Percentiles rank a stretch among this genome's conserved stretches.
phyloP scores from a whole-genome alignment of 2,888 invertebrate genomes.

The Teleiodes luculella region DNA sequence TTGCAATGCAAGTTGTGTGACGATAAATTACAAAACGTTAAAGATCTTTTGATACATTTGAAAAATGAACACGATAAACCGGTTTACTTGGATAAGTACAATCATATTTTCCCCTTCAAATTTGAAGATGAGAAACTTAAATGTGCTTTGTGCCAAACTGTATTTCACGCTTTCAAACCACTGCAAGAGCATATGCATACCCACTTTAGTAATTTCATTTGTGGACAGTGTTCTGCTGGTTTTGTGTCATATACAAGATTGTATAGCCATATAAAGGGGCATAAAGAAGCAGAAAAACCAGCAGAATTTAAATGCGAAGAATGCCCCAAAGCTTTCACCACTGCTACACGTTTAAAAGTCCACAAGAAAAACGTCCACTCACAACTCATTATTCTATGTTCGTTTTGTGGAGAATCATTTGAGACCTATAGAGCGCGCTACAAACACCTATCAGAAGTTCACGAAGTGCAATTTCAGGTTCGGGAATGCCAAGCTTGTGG shows the following conservation, averaged over 20 bases:
- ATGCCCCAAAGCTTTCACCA: conserved; percentile 51
- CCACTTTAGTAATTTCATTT: conserved; percentile 43
- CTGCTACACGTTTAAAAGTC: conserved; percentile 21
- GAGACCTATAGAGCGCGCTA: conserved; percentile 25
- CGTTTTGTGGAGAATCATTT: conserved; percentile 29
- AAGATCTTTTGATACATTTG: conserved; percentile 21
- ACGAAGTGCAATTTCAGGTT: conserved; percentile 22
- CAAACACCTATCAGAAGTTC: conserved; percentile 26
- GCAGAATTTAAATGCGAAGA: conserved; percentile 32
- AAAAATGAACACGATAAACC: conserved; percentile 25
- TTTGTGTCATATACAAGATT: conserved; percentile 6
- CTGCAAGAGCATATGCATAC: conserved; percentile 42
- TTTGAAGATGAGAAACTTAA: conserved; percentile 32
- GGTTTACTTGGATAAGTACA: conserved; percentile 32
- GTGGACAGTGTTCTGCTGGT: conserved; percentile 47
- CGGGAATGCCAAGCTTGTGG: conserved; percentile 43
- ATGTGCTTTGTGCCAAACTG: conserved; percentile 30
- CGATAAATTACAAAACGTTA: conserved; percentile 9
- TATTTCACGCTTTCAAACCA: conserved; percentile 27
- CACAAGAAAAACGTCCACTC: conserved; percentile 9
- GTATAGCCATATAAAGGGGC: conserved; percentile 20
- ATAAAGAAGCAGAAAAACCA: conserved; percentile 25
- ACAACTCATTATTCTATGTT: conserved; percentile 24
- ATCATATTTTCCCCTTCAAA: conserved; percentile 45
- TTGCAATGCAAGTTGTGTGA: conserved; percentile 42